Conservation (phyloP, 2,888 invertebrate genomes). For the Microdon myrmicae region DNA sequence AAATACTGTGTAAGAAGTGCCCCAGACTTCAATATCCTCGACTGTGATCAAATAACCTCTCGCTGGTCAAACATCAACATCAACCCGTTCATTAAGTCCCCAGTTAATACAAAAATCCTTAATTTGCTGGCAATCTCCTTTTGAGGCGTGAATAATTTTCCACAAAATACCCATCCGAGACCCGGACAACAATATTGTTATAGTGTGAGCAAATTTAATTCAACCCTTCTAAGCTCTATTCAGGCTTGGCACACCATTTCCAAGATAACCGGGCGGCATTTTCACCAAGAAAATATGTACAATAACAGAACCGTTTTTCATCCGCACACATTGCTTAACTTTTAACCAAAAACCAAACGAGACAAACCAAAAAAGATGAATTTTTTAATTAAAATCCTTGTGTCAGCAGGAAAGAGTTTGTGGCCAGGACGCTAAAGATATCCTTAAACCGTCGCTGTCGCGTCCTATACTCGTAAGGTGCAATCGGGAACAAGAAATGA, state of each 20-base stretch:
- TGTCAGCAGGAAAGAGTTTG: slow-evolving; percentile 49
- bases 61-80: too few relatives aligned
- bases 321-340: slow-evolving; percentile 29
- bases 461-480: neutral
- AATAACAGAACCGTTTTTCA: slow-evolving; percentile 19
- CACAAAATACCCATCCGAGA: neutral
- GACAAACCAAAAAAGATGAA: slow-evolving; percentile 50
- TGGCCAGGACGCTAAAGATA: slow-evolving; percentile 27
- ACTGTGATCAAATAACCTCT: too few relatives aligned
- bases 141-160: slow-evolving; percentile 28
- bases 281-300: slow-evolving; percentile 21
- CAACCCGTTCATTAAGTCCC: too few relatives aligned
- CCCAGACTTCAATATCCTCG: too few relatives aligned
- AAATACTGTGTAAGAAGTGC: too few relatives aligned
- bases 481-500: slow-evolving; percentile 1
- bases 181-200: slow-evolving; percentile 11
- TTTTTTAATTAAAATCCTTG: slow-evolving; percentile 52
- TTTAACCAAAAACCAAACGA: slow-evolving; percentile 43
- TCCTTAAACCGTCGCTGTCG: slow-evolving; percentile 10
- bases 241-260: slow-evolving; percentile 29
- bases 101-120: too few relatives aligned
- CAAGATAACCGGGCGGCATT: slow-evolving; percentile 18
- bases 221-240: slow-evolving; percentile 35
- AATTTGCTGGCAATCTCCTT: slow-evolving; percentile 29
- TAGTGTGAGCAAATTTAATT: slow-evolving; percentile 28